Evolutionary conservation across 2,113 vertebrate species (phyloP).

Genomic region (Hemibagrus wyckioides): DNA sequence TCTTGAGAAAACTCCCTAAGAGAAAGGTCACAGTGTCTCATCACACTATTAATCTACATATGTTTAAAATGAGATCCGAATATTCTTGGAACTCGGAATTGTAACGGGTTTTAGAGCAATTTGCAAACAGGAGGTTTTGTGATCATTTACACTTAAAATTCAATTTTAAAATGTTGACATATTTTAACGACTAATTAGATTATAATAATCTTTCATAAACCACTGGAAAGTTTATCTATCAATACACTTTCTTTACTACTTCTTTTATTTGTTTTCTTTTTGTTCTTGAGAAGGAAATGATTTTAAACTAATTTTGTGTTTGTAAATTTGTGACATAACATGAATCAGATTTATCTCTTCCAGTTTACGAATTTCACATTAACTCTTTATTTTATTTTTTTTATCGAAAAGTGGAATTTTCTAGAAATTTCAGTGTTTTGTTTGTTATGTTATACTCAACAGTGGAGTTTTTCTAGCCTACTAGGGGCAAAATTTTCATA

Average conservation of each 20-base stretch:
- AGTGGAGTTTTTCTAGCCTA: too few species aligned
- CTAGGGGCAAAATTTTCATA: too few species aligned
- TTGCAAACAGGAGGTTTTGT: background rate
- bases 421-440: too few species aligned
- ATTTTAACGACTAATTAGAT: background rate
- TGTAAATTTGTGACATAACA: background rate
- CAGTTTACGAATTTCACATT: too few species aligned
- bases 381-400: too few species aligned
- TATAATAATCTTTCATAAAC: background rate
- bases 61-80: background rate
- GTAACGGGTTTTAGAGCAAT: background rate
- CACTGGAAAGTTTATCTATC: background rate
- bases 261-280: background rate
- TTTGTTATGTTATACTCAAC: too few species aligned
- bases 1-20: background rate
- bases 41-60: background rate
- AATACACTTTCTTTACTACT: background rate
- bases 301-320: background rate
- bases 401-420: too few species aligned
- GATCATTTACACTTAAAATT: background rate
- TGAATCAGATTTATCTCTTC: too few species aligned
- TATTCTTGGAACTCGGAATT: background rate
- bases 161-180: background rate
- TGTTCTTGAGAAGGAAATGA: background rate
- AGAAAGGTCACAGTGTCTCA: background rate